These are phyloP conservation scores for Laticauda laticaudata DNA, from an alignment of 2,113 vertebrate genomes.

Conservation along the genomic window DNA sequence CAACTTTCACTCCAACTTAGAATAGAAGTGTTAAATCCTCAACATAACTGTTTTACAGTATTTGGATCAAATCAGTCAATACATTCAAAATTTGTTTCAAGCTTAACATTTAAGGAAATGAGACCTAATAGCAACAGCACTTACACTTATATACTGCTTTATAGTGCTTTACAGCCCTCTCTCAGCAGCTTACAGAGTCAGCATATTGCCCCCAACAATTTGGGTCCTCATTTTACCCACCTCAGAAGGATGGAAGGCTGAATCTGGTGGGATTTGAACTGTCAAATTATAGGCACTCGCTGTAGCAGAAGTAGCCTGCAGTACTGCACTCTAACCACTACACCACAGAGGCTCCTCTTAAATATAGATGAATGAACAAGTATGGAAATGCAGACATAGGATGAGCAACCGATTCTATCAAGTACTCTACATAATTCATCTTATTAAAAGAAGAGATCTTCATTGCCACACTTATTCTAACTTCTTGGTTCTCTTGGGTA, in stretches of 20 bases:
- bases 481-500: not conserved
- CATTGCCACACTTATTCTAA: conserved; percentile 35
- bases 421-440: conserved; percentile 16
- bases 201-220: too few species aligned
- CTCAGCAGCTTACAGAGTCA: too few species aligned
- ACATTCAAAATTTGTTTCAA: not conserved
- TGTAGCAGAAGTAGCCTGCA: too few species aligned
- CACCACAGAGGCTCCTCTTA: too few species aligned
- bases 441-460: conserved; percentile 43
- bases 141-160: too few species aligned
- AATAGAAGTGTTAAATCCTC: not conserved
- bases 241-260: too few species aligned
- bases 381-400: not conserved
- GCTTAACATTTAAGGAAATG: not conserved
- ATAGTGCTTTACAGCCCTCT: too few species aligned
- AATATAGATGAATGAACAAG: not conserved
- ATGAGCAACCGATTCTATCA: conserved; percentile 32
- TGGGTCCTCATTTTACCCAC: too few species aligned
- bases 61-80: not conserved
- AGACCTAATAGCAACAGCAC: not conserved
- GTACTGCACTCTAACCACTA: too few species aligned
- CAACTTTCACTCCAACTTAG: not conserved
- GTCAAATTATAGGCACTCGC: too few species aligned
- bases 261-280: too few species aligned
- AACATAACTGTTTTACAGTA: not conserved